phyloP scores from a whole-genome alignment of 2,113 vertebrate genomes.

The Indicator maculatus region DNA sequence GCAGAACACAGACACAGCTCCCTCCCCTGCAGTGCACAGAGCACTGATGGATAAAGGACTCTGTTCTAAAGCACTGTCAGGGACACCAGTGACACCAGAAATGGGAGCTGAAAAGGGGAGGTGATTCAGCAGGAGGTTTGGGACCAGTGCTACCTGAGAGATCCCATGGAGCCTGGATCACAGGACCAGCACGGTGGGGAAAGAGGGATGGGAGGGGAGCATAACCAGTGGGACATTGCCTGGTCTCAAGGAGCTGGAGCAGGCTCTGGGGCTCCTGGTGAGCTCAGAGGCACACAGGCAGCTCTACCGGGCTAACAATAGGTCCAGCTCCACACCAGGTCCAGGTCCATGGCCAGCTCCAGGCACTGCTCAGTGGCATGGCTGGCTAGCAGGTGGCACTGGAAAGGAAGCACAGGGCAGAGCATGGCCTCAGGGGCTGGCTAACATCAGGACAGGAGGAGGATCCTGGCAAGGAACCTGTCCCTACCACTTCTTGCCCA shows the following conservation, averaged over 20 bases:
- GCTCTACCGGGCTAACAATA: not conserved
- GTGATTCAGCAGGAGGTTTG: not conserved
- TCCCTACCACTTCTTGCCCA: not conserved
- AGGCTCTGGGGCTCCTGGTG: not conserved
- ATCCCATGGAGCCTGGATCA: not conserved
- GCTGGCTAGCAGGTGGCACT: not conserved
- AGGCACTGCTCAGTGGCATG: not conserved
- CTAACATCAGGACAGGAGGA: not conserved
- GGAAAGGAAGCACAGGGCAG: not conserved
- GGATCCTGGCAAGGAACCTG: not conserved
- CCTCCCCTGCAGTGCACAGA: fast-evolving
- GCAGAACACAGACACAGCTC: not conserved
- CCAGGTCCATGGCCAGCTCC: not conserved
- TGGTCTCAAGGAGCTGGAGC: not conserved
- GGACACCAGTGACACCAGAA: not conserved
- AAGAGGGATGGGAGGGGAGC: not conserved
- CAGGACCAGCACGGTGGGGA: not conserved
- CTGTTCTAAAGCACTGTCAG: not conserved
- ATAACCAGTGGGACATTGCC: not conserved
- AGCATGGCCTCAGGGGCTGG: not conserved
- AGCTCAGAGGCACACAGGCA: not conserved
- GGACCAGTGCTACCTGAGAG: not conserved
- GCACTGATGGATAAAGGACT: fast-evolving
- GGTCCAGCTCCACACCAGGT: not conserved
- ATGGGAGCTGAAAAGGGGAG: not conserved